Evolutionary conservation across 2,797 vertebrate species (phyloP).

Genomic region (Chanos chanos): DNA sequence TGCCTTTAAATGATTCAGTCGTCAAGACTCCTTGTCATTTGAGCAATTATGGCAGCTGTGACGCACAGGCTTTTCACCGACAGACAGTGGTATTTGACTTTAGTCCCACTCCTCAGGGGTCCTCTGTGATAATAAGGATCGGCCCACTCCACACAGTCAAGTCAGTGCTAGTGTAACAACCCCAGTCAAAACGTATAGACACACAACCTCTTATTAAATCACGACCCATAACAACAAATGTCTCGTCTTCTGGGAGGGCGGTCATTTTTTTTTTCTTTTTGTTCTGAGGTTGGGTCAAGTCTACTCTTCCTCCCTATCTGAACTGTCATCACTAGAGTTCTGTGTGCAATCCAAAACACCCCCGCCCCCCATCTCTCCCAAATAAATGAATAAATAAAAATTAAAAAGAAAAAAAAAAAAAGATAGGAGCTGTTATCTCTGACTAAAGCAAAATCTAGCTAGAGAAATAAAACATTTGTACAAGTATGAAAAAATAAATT

Average conservation of each 20-base stretch:
- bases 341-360: too few relatives aligned
- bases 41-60: slow-evolving; percentile 2
- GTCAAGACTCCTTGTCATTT: slow-evolving; percentile 1
- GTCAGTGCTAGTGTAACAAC: slow-evolving; percentile 16
- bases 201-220: slow-evolving; percentile 23
- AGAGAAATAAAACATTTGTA: slow-evolving; percentile 15
- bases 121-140: slow-evolving; percentile 8
- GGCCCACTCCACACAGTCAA: slow-evolving; percentile 17
- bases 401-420: not conserved
- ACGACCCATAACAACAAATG: not conserved
- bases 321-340: too few relatives aligned
- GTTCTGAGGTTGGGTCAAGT: too few relatives aligned
- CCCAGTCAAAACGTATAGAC: slow-evolving; percentile 2
- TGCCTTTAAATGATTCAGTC: not conserved
- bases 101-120: not conserved
- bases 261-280: not conserved
- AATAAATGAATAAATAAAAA: too few relatives aligned
- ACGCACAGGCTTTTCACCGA: slow-evolving; percentile 14
- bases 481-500: slow-evolving; percentile 3
- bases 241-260: slow-evolving; percentile 12
- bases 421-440: slow-evolving; percentile 21
- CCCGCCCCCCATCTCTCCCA: too few relatives aligned
- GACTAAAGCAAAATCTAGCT: slow-evolving; percentile 23
- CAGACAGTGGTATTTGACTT: slow-evolving; percentile 6
- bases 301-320: not conserved